These are phyloP conservation scores for Phyllopteryx taeniolatus DNA, from an alignment of 2,113 vertebrate species.

Conservation along the genomic window DNA sequence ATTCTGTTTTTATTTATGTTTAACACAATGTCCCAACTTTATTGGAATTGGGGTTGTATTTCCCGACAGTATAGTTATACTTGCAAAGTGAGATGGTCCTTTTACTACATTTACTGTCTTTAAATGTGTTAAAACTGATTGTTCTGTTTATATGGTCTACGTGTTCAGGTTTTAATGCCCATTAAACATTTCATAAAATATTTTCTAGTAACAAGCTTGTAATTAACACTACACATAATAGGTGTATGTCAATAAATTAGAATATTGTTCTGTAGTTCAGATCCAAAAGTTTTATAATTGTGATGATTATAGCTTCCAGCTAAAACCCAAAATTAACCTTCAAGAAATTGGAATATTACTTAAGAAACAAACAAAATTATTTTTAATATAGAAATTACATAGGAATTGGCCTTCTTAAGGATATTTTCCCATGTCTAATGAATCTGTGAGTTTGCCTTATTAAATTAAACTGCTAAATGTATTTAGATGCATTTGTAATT, in stretches of 20 bases:
- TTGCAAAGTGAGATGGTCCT: constrained; percentile 2
- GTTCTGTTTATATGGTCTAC: constrained; percentile 4
- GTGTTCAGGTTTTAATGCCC: not conserved
- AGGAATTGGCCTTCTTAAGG: not conserved
- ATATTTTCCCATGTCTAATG: constrained; percentile 12
- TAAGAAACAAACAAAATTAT: not conserved
- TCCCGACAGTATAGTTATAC: not conserved
- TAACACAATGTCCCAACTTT: too few species aligned
- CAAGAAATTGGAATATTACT: not conserved
- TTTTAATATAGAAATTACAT: not conserved
- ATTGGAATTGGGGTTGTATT: not conserved
- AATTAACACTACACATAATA: constrained; percentile 8
- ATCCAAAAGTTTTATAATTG: not conserved
- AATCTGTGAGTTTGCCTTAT: constrained; percentile 70
- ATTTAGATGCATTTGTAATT: not conserved
- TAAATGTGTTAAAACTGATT: constrained; percentile 3
- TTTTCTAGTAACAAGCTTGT: constrained; percentile 16
- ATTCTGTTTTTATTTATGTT: too few species aligned
- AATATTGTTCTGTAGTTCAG: not conserved
- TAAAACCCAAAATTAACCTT: not conserved
- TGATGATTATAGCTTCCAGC: not conserved
- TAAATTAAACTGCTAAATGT: constrained; percentile 42
- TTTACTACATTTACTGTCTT: constrained; percentile 1
- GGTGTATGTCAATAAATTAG: not conserved
- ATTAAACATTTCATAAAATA: constrained; percentile 3